Base-by-base conservation (phyloP, 2,888 invertebrate genomes). In the Chymomyza procnemis region DNA sequence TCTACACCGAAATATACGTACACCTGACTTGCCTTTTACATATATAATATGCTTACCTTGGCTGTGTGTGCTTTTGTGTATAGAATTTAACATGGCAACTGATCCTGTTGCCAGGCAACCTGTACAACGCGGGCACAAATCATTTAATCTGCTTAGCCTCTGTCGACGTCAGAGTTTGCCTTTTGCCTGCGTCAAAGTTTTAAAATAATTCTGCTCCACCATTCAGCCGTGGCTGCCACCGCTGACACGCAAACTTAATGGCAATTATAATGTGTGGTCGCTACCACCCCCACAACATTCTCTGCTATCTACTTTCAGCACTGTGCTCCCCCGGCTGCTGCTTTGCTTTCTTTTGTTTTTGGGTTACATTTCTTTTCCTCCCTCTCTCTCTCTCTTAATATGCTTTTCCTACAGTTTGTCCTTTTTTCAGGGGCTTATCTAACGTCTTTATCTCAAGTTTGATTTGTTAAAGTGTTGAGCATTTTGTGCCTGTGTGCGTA, bases 71-170 rank as follows among this genome's bases (percentile, higher is more conserved):
- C 34, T 41, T 41, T n/a, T 0, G 2, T 41, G 12, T 41, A 21
- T 54, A 21, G 4, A n/a, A 21, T 18, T 78, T 85, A 75, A 80
- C 70, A 71, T 65, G 66, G 78, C 55, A 66, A 63, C 68, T 83
- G 86, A 80, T 83, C 86, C 84, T 63, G 80, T 74, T 64, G 67
- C 86, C 76, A 54, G 80, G 80, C 76, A 85, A 75, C 57, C 66
- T 54, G n/a, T n/a, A n/a, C n/a, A n/a, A n/a, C n/a, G n/a, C n/a
- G 22, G 22, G 61, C 66, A 67, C 58, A 67, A 71, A 73, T 71
- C 67, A 85, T 79, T 80, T 83, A 80, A 80, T 83, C 86, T 78
- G 86, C 80, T 85, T 85, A 81, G 67, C 67, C 61, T 54, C 48
- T 14, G 48, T 50, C 18, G 48, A 18, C 48, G 18, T 50, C 18